A percentile compares a stretch with the other conserved stretches of the same genome.
Conservation (phyloP, 2,113 vertebrate species). For the Actinemys pallida region DNA sequence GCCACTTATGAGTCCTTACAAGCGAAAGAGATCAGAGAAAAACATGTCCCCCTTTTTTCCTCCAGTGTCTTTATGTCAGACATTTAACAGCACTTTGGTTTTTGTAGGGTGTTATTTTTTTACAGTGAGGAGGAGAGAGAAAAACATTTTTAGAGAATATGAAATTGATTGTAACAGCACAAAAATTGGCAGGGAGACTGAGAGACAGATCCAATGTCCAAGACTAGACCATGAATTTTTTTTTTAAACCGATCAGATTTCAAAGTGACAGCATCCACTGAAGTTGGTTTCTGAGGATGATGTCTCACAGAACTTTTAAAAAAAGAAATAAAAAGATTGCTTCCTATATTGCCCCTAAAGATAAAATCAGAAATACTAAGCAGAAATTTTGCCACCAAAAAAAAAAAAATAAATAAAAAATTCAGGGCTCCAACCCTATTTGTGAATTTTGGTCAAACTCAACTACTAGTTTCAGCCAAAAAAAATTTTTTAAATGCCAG, state of each 20-base stretch:
- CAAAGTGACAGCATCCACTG: fast-evolving
- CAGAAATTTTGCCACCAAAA: neutral
- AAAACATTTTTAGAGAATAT: neutral
- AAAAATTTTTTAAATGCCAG: neutral
- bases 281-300: neutral
- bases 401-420: too few species aligned
- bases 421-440: neutral
- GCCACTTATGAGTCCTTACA: slow-evolving; percentile 14
- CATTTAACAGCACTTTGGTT: neutral
- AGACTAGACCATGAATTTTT: neutral
- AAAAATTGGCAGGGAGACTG: neutral
- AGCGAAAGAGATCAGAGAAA: neutral
- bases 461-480: neutral
- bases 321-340: fast-evolving
- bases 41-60: neutral
- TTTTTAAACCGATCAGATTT: fast-evolving
- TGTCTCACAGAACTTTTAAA: neutral
- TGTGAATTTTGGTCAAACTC: neutral
- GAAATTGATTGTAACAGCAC: neutral
- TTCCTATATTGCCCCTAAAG: neutral
- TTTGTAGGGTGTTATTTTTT: fast-evolving
- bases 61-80: neutral
- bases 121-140: fast-evolving
- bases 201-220: fast-evolving
- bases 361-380: neutral